Evolutionary conservation across 2,888 invertebrate species (phyloP).

Genomic region (Deilephila porcellus): DNA sequence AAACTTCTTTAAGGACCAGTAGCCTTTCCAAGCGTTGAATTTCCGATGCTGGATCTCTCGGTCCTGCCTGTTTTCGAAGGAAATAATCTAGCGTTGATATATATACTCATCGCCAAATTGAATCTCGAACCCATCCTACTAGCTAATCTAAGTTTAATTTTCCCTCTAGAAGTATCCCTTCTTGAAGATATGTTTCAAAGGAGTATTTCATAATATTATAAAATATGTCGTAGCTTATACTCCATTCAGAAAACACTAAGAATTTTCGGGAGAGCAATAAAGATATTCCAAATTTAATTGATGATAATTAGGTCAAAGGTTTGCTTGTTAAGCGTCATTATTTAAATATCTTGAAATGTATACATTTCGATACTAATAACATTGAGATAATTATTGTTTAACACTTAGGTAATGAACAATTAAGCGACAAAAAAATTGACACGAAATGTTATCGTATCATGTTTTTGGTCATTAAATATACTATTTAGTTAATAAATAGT

Average conservation of each 20-base stretch:
- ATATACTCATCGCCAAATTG: too few species aligned
- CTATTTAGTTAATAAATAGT: constrained; percentile 12
- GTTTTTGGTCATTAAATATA: constrained; percentile 13
- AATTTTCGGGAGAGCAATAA: constrained; percentile 15
- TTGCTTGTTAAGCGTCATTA: not conserved
- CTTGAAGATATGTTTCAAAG: too few species aligned
- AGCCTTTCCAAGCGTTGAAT: too few species aligned
- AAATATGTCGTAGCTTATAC: not conserved
- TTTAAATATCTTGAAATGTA: constrained; percentile 6
- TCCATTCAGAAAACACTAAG: not conserved
- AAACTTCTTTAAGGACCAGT: too few species aligned
- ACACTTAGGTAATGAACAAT: constrained; percentile 7
- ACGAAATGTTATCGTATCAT: constrained; percentile 21
- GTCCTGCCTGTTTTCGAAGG: too few species aligned
- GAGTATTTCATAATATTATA: not conserved
- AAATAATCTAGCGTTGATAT: too few species aligned
- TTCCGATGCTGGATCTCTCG: too few species aligned
- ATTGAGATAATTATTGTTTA: constrained; percentile 16
- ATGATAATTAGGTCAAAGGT: constrained; percentile 15
- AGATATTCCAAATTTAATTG: not conserved
- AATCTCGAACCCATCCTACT: too few species aligned
- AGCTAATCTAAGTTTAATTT: too few species aligned
- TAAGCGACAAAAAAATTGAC: constrained; percentile 25
- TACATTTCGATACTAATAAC: constrained; percentile 17
- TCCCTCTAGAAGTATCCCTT: too few species aligned